A percentile compares a stretch with the other conserved stretches of the same genome.
These are phyloP conservation scores for Flexamia atlantica DNA, from an alignment of 2,888 invertebrate species.

Conservation along the genomic window DNA sequence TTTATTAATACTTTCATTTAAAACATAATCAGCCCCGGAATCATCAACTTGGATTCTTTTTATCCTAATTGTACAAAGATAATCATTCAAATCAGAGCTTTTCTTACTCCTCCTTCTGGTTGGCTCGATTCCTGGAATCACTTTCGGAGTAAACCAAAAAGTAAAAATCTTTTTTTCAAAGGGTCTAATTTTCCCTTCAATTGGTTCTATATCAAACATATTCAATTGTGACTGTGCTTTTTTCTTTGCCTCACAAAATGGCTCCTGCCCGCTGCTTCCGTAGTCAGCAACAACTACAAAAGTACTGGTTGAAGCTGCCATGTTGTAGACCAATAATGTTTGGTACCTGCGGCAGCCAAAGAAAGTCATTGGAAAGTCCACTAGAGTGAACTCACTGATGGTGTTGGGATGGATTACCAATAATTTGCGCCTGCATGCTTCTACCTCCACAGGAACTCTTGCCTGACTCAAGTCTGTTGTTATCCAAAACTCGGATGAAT, in stretches of 20 bases:
- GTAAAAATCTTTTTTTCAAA: conserved; percentile 72
- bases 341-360: conserved; percentile 72
- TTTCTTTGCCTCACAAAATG: conserved; percentile 44
- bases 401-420: conserved; percentile 73
- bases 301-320: conserved; percentile 73
- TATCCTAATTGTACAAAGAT: conserved; percentile 41
- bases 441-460: conserved; percentile 71
- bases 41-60: conserved; percentile 46
- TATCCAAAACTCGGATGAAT: conserved; percentile 75
- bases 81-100: background rate
- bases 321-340: conserved; percentile 74
- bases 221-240: conserved; percentile 68
- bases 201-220: conserved; percentile 71
- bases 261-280: conserved; percentile 69
- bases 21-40: background rate
- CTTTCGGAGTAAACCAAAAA: conserved; percentile 69
- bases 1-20: too few relatives aligned
- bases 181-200: conserved; percentile 72
- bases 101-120: background rate
- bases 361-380: conserved; percentile 75
- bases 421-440: conserved; percentile 73
- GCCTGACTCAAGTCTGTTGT: conserved; percentile 71
- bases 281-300: conserved; percentile 74
- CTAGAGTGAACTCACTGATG: conserved; percentile 73
- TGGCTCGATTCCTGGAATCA: background rate